Percentiles rank a stretch among this genome's conserved stretches.
These are phyloP conservation scores for Gastracanthus pulcherrimus DNA, from an alignment of 2,888 invertebrate genomes.

Conservation along the genomic window DNA sequence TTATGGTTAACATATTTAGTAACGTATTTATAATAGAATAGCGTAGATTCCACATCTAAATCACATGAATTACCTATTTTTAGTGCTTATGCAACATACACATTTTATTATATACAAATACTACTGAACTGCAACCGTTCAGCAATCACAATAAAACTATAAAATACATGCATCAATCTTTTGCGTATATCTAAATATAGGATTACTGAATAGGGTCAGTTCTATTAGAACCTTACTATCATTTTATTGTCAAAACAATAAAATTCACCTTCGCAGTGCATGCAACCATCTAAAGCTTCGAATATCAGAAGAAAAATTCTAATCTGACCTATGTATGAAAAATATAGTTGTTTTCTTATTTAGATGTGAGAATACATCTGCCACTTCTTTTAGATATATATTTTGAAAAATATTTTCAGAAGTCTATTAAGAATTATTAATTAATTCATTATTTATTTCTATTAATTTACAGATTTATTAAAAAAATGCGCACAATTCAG, in stretches of 20 bases:
- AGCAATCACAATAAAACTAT: not conserved
- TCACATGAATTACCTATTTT: not conserved
- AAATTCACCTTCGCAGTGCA: not conserved
- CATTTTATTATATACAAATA: not conserved
- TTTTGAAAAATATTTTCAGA: too few species aligned
- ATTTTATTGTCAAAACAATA: constrained; percentile 11
- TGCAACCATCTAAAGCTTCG: not conserved
- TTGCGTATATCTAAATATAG: constrained; percentile 29
- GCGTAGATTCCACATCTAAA: not conserved
- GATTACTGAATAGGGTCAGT: constrained; percentile 14
- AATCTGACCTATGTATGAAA: not conserved
- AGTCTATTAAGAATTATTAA: too few species aligned
- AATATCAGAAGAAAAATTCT: not conserved
- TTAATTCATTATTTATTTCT: too few species aligned
- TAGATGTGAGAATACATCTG: too few species aligned
- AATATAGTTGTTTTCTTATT: too few species aligned
- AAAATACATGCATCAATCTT: constrained; percentile 1
- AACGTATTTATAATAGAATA: not conserved
- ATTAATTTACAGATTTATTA: too few species aligned
- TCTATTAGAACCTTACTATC: not conserved
- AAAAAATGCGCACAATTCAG: too few species aligned
- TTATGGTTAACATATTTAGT: too few species aligned
- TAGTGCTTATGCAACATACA: not conserved
- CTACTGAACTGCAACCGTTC: not conserved
- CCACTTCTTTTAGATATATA: too few species aligned